phyloP scores from a whole-genome alignment of 2,888 invertebrate genomes.

The Dynastes grantii region DNA sequence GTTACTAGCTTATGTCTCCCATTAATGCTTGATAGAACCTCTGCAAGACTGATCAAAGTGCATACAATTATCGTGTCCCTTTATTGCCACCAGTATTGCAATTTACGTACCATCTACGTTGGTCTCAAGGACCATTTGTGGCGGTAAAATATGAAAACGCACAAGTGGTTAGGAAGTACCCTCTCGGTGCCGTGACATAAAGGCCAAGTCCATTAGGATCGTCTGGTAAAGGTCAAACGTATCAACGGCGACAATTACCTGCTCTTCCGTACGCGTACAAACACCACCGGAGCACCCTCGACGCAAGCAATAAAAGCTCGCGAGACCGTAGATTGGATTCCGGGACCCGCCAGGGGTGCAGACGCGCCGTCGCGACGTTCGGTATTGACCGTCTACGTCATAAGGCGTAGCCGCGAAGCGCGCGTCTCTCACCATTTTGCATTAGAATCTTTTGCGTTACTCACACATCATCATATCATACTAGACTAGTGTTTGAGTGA shows the following conservation, averaged over 20 bases:
- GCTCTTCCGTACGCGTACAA: constrained; percentile 16
- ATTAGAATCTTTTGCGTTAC: constrained; percentile 48
- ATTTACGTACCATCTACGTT: not conserved
- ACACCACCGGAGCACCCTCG: constrained; percentile 7
- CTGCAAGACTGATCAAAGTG: constrained; percentile 5
- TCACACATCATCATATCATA: constrained; percentile 41
- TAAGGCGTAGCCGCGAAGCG: constrained; percentile 69
- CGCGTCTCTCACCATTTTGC: constrained; percentile 40
- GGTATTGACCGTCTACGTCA: constrained; percentile 70
- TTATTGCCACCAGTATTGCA: not conserved
- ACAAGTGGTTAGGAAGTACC: constrained; percentile 12
- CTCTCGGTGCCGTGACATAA: not conserved
- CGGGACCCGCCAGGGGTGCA: constrained; percentile 41
- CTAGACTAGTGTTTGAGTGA: constrained; percentile 42
- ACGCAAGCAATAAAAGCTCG: constrained; percentile 23
- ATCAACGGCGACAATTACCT: constrained; percentile 29
- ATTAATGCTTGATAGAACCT: too few species aligned
- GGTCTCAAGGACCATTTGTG: not conserved
- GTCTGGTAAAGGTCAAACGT: constrained; percentile 33
- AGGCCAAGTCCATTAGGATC: constrained; percentile 40
- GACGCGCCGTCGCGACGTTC: constrained; percentile 70
- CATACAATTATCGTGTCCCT: not conserved
- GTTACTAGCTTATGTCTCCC: too few species aligned
- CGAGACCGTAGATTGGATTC: constrained; percentile 18
- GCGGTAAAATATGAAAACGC: not conserved